Percentiles rank a stretch among this genome's conserved stretches.
Evolutionary conservation across 1,140 invertebrate species (phyloP).

Genomic region (Drosophila takahashii): DNA sequence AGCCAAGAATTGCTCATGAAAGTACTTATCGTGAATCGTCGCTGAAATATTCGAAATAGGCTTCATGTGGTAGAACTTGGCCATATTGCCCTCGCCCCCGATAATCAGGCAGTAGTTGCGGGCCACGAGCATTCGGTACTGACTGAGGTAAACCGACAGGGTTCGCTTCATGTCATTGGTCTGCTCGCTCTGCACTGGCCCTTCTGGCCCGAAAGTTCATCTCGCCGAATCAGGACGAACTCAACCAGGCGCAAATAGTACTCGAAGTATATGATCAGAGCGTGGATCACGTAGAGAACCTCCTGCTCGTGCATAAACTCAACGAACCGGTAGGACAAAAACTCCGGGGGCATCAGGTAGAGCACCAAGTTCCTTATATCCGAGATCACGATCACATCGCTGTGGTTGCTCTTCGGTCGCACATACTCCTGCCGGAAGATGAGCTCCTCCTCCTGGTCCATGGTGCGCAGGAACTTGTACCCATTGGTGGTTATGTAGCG

Average conservation of each 20-base stretch:
- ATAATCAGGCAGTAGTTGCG: constrained; percentile 73
- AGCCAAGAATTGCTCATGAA: constrained; percentile 70
- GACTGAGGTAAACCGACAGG: constrained; percentile 61
- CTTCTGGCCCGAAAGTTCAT: constrained; percentile 58
- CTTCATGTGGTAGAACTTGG: constrained; percentile 65
- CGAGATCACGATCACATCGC: constrained; percentile 55
- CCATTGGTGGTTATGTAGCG: constrained; percentile 59
- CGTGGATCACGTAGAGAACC: constrained; percentile 56
- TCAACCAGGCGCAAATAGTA: constrained; percentile 75
- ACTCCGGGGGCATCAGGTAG: constrained; percentile 64
- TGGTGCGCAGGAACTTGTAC: constrained; percentile 52
- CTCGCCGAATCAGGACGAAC: constrained; percentile 74
- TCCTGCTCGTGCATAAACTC: constrained; percentile 60
- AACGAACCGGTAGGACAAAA: constrained; percentile 51
- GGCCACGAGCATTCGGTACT: constrained; percentile 75
- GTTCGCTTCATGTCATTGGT: constrained; percentile 65
- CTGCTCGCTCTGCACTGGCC: constrained; percentile 69
- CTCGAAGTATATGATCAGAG: constrained; percentile 79
- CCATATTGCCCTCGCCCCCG: constrained; percentile 55
- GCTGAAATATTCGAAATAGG: constrained; percentile 55
- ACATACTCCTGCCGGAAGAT: constrained; percentile 67
- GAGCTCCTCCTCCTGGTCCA: constrained; percentile 74
- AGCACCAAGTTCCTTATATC: constrained; percentile 75
- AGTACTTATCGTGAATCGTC: constrained; percentile 58
- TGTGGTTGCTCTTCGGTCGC: constrained; percentile 40